Percentiles rank a stretch among this genome's conserved stretches.
These are phyloP conservation scores for Drosophila takahashii DNA, from an alignment of 1,140 invertebrate species.

Conservation along the genomic window DNA sequence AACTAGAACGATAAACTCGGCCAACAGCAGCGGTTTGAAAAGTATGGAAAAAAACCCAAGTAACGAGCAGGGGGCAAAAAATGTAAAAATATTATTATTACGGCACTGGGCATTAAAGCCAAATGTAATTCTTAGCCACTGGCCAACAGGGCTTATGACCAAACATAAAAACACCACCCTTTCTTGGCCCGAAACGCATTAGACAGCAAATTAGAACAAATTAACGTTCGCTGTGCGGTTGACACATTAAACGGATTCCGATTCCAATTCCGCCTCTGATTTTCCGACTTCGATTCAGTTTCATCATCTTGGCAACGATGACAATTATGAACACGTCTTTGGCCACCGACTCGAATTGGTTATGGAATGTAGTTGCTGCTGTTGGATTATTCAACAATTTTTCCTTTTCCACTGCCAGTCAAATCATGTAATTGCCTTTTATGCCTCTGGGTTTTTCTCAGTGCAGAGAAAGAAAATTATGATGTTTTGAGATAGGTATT, in stretches of 20 bases:
- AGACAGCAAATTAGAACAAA: constrained; percentile 68
- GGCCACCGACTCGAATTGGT: constrained; percentile 26
- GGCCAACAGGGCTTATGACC: constrained; percentile 52
- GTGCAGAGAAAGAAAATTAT: constrained; percentile 7
- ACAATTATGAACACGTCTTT: constrained; percentile 70
- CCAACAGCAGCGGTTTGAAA: constrained; percentile 34
- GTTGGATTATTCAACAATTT: constrained; percentile 64
- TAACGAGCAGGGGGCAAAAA: constrained; percentile 35
- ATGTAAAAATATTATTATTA: constrained; percentile 72
- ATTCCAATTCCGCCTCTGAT: constrained; percentile 6
- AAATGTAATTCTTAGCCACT: constrained; percentile 33
- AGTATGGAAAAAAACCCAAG: constrained; percentile 3
- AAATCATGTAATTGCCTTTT: constrained; percentile 71
- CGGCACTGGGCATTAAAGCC: constrained; percentile 70
- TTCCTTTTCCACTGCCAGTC: constrained; percentile 31
- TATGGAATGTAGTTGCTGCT: constrained; percentile 56
- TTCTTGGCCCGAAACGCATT: constrained; percentile 35
- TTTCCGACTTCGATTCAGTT: constrained; percentile 1
- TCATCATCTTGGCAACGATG: constrained; percentile 16
- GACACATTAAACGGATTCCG: constrained; percentile 55
- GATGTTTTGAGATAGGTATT: background rate
- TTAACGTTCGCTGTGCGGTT: constrained; percentile 42
- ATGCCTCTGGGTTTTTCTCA: constrained; percentile 21
- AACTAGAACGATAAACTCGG: constrained; percentile 79
- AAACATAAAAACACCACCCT: constrained; percentile 36